phyloP scores from a whole-genome alignment of 2,113 vertebrate genomes.

The Urocynchramus pylzowi region DNA sequence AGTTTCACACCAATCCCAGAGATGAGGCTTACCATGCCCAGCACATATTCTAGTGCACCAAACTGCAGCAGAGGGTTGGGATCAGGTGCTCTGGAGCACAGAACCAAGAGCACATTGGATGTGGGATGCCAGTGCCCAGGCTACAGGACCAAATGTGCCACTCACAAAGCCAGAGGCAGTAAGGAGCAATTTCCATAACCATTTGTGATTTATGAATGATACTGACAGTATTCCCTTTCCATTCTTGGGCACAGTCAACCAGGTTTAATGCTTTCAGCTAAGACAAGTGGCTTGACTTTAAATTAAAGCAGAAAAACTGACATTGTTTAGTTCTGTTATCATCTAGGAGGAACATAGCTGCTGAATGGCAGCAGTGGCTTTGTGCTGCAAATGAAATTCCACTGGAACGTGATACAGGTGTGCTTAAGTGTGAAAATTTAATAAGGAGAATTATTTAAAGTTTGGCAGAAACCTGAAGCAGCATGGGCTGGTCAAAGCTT shows the following conservation, averaged over 20 bases:
- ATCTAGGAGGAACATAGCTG: not conserved
- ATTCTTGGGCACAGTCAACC: not conserved
- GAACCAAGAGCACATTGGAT: not conserved
- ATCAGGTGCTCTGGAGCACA: not conserved
- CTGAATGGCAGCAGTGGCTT: not conserved
- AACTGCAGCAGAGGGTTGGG: not conserved
- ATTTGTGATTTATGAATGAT: not conserved
- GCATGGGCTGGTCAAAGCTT: not conserved
- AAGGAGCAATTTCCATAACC: not conserved
- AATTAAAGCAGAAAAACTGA: not conserved
- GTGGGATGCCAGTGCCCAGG: not conserved
- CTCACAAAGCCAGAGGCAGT: not conserved
- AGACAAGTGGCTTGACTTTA: not conserved
- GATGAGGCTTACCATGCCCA: not conserved
- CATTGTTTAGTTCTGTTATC: not conserved
- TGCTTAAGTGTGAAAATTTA: not conserved
- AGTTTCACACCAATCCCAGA: fast-evolving
- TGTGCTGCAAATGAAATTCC: not conserved
- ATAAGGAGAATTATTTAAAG: not conserved
- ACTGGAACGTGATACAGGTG: not conserved
- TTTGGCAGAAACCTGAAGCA: not conserved
- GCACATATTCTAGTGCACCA: fast-evolving
- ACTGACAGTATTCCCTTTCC: not conserved
- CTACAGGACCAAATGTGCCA: not conserved
- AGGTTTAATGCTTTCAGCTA: not conserved